phyloP scores from a whole-genome alignment of 23 tunicate species.

The Trididemnum miniatum region DNA sequence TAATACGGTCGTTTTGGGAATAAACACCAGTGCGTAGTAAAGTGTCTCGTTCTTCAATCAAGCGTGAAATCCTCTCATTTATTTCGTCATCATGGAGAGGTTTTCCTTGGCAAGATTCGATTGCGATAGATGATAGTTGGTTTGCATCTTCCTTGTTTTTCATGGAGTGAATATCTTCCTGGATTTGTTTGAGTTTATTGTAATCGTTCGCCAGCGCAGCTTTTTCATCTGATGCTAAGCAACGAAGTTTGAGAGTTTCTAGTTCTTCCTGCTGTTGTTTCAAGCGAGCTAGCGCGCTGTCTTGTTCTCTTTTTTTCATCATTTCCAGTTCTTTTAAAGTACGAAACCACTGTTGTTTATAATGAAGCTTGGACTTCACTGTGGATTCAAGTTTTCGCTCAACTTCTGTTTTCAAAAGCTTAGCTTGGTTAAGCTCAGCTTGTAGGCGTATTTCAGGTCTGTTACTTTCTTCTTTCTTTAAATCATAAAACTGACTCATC shows the following conservation, averaged over 20 bases:
- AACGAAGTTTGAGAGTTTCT: constrained; percentile 65
- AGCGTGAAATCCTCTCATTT: constrained; percentile 85
- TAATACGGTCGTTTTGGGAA: constrained; percentile 83
- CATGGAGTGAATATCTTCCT: constrained; percentile 41
- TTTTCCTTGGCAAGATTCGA: constrained; percentile 36
- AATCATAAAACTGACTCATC: constrained; percentile 64
- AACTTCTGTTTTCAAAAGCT: constrained; percentile 80
- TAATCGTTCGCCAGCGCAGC: constrained; percentile 55
- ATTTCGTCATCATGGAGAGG: constrained; percentile 38
- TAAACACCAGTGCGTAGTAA: constrained; percentile 94
- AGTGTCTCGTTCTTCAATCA: constrained; percentile 94
- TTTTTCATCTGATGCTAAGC: constrained; percentile 75
- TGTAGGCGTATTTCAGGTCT: constrained; percentile 86
- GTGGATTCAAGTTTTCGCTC: constrained; percentile 90
- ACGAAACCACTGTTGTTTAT: constrained; percentile 98
- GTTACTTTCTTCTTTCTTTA: constrained; percentile 59
- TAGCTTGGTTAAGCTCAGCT: constrained; percentile 73
- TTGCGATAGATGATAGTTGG: constrained; percentile 44
- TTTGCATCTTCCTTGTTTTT: constrained; percentile 12
- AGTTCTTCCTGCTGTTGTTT: constrained; percentile 94
- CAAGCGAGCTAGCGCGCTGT: constrained; percentile 81
- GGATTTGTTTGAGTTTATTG: constrained; percentile 63
- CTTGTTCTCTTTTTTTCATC: constrained; percentile 91
- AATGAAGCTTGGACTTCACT: constrained; percentile 90
- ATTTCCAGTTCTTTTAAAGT: constrained; percentile 86